These are phyloP conservation scores for Ceratosolen fusciceps DNA, from an alignment of 1,140 invertebrate species.

Conservation along the genomic window DNA sequence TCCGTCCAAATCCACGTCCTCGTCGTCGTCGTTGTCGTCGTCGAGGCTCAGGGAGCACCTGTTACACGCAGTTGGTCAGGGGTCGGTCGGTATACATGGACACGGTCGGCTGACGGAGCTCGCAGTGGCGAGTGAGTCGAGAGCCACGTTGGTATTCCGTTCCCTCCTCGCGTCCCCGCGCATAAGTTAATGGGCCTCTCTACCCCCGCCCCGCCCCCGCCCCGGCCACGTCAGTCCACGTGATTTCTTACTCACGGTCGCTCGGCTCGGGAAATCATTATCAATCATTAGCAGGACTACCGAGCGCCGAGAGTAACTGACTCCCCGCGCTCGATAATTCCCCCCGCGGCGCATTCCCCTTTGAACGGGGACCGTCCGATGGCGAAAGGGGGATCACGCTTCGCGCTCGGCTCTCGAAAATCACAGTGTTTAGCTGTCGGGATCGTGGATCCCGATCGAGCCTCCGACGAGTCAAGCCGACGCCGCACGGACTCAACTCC, in stretches of 20 bases:
- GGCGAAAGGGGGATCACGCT: neutral
- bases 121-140: slow-evolving; percentile 16
- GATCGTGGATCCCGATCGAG: too few species aligned
- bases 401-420: neutral
- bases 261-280: neutral
- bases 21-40: slow-evolving; percentile 41
- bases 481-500: too few species aligned
- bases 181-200: neutral
- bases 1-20: slow-evolving; percentile 45
- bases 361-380: neutral
- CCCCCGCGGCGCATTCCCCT: neutral
- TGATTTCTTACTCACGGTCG: neutral
- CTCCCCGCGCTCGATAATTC: neutral
- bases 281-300: neutral
- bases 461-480: too few species aligned
- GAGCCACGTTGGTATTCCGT: slow-evolving; percentile 39
- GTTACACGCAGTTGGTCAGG: slow-evolving; percentile 28
- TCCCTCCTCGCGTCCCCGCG: neutral
- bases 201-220: neutral
- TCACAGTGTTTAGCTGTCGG: neutral
- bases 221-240: too few species aligned
- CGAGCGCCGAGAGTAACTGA: too few species aligned
- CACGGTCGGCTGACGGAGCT: neutral
- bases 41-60: slow-evolving; percentile 1
- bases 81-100: too few species aligned